phyloP scores from a whole-genome alignment of 2,888 invertebrate species.

The Hipparchia sbordonii region DNA sequence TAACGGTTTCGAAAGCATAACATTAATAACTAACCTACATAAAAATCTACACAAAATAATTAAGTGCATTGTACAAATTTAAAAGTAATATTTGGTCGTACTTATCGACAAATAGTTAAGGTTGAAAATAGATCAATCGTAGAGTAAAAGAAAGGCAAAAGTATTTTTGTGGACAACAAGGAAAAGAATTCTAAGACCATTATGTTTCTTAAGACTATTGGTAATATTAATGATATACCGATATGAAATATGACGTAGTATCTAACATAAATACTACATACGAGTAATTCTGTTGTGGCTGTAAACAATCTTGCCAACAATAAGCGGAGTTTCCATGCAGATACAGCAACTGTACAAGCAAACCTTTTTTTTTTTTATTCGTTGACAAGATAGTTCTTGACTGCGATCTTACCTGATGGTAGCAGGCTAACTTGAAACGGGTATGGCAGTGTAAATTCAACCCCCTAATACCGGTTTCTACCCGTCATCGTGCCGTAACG shows the following conservation, averaged over 20 bases:
- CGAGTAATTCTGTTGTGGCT: too few relatives aligned
- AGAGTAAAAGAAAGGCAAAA: conserved; percentile 18
- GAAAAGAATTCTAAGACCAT: conserved; percentile 47
- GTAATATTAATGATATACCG: conserved; percentile 4
- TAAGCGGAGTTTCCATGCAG: too few relatives aligned
- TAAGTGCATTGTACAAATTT: conserved; percentile 1
- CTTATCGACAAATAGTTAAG: neutral
- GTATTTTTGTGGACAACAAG: conserved; percentile 38
- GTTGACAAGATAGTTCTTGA: too few relatives aligned
- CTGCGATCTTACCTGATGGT: too few relatives aligned
- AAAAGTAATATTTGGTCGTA: neutral
- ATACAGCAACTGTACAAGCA: too few relatives aligned
- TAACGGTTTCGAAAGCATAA: conserved; percentile 42
- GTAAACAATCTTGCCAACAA: too few relatives aligned
- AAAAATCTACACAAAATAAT: conserved; percentile 40
- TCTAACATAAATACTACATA: neutral
- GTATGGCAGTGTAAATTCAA: too few relatives aligned
- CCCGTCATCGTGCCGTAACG: too few relatives aligned
- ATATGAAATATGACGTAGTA: neutral
- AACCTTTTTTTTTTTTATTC: too few relatives aligned
- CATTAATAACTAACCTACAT: conserved; percentile 42
- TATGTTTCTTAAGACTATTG: conserved; percentile 44
- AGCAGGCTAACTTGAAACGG: too few relatives aligned
- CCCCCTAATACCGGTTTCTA: too few relatives aligned
- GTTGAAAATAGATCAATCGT: conserved; percentile 10